Base-by-base conservation (phyloP, 1,140 invertebrate species). In the Hermatobates lingyangjiaoensis region DNA sequence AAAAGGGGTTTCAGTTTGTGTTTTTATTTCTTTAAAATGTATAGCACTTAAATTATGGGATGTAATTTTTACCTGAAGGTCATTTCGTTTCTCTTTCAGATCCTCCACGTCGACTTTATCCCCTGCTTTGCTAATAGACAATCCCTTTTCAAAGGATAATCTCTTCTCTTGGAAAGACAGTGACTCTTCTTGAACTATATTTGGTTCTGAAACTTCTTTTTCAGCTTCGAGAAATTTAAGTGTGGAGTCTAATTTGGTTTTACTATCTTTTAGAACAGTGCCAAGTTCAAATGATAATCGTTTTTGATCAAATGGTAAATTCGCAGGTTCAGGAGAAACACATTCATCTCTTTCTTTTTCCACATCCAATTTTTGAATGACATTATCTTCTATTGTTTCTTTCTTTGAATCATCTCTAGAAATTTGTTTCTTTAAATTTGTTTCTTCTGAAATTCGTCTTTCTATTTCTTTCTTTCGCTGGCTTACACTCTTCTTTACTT, bases 401-500 rank as follows among this genome's bases (percentile, higher is more conserved):
- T 27, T 40, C 23, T 47, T 38, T 24, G 53, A 28, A 27, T 27
- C 23, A 38, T 20, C 27, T 57, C 53, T 50, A 20, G 23, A 15
- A 27, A 63, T 52, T 77, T 73, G 63, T 77, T 51, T 54, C 21
- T 55, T 59, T 15, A 57, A 42, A 10, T 61, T 56, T 27, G 73
- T 73, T 55, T 76, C 75, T 28, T 68, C 62, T 39, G 74, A 80
- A 21, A 80, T 64, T 53, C 78, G 74, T 63, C 77, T 77, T 28
- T 78, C 76, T 45, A 81, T 81, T 67, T 80, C 75, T 61, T 77
- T 71, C 53, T 77, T 74, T 50, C 77, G 68, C 61, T 81, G 77
- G 23, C 74, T 75, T 39, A 80, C 78, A 20, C 75, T 75, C 46
- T 74, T 75, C 54, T 77, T 79, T 24, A 74, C 71, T 51, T 61